Base-by-base conservation (phyloP, 2,888 invertebrate species). In the Tanytarsus gracilentus region DNA sequence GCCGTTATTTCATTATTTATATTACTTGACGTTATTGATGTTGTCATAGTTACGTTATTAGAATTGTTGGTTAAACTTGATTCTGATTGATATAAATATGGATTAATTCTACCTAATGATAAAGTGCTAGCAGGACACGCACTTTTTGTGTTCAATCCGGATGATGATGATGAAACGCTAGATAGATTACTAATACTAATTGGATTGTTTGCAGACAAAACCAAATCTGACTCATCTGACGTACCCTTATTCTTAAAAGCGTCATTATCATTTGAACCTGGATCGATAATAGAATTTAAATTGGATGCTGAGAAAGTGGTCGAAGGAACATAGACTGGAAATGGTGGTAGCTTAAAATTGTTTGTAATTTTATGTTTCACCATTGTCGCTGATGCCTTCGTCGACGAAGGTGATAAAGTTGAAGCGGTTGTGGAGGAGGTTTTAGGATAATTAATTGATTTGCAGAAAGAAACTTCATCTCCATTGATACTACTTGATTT, bases 21-120 rank as follows among this genome's bases (percentile, higher is more conserved):
- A 18, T 23, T 16, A n/a, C 55, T 60, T 26, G 29, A 21, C 18
- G 60, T 60, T 50, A 48, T 18, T 33, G 49, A 26, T 65, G 64
- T 68, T 71, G 67, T 66, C 68, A 64, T 66, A 67, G 65, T 63
- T 64, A 61, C 67, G 66, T 70, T 44, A 44, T 44, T 66, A 64
- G 67, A 69, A 65, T 69, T 44, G 33, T 33, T 69, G 65, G 69
- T 67, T 63, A 71, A 72, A 65, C 67, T 71, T 62, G 69, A 69
- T 64, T 67, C 70, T 66, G 65, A 63, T 65, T 66, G 66, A 66
- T 65, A 64, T 64, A 65, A 64, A 60, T 61, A 65, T 64, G 64
- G 63, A 64, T 63, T 64, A 64, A 60, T 66, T 67, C 64, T 67
- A 66, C 63, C 67, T 66, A 65, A 63, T 61, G 63, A 64, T 65